These are phyloP conservation scores for Phymorhynchus buccinoides DNA, from an alignment of 1,140 invertebrate genomes.

Conservation along the genomic window DNA sequence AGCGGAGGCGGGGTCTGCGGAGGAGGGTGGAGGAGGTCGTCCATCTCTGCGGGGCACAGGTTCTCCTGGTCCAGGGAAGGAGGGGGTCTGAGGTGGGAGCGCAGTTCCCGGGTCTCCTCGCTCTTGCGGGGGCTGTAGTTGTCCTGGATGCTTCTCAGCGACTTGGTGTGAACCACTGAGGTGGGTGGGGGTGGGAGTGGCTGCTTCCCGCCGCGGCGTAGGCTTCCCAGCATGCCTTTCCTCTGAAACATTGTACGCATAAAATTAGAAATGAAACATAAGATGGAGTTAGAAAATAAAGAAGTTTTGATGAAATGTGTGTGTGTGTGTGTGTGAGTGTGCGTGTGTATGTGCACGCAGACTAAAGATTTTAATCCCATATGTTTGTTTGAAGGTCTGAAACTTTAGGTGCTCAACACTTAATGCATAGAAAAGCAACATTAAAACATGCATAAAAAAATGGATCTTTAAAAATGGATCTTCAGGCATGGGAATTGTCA, in stretches of 20 bases:
- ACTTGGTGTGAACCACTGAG: constrained; percentile 58
- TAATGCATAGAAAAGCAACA: no score
- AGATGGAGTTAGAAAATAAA: no score
- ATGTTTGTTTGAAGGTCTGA: no score
- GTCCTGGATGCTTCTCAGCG: constrained; percentile 53
- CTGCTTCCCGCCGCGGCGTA: constrained; percentile 39
- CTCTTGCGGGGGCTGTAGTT: constrained; percentile 55
- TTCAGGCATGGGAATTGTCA: no score
- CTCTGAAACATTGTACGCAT: constrained; percentile 47
- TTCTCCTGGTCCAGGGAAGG: constrained; percentile 33
- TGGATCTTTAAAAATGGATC: no score
- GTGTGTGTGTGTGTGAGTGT: no score
- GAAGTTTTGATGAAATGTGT: no score
- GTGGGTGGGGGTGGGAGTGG: no score
- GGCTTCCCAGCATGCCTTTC: constrained; percentile 49
- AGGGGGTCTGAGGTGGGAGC: constrained; percentile 8
- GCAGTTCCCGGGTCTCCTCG: constrained; percentile 36
- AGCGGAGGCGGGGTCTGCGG: constrained; percentile 45
- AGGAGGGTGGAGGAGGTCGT: constrained; percentile 5
- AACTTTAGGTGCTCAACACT: no score
- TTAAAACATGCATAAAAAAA: no score
- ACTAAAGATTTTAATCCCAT: no score
- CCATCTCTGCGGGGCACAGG: background rate
- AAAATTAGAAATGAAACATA: background rate
- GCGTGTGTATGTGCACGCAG: no score